Conservation (phyloP, 2,113 vertebrate species). For the Centropus unirufus region DNA sequence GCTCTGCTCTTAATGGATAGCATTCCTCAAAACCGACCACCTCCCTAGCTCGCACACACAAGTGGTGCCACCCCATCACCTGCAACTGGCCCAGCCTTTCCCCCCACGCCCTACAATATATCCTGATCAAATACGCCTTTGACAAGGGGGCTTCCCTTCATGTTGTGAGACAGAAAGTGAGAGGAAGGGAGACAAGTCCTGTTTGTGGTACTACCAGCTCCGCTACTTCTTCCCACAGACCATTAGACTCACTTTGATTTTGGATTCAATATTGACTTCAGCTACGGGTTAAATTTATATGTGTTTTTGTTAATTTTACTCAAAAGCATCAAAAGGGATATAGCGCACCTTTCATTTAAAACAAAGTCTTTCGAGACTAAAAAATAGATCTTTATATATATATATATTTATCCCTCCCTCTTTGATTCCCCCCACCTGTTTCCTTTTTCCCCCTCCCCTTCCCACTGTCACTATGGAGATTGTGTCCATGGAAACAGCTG, state of each 20-base stretch:
- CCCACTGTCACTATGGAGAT: conserved; percentile 84
- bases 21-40: conserved; percentile 59
- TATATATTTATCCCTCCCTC: conserved; percentile 83
- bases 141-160: conserved; percentile 22
- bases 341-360: conserved; percentile 87
- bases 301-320: conserved; percentile 73
- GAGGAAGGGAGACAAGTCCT: conserved; percentile 11
- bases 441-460: conserved; percentile 71
- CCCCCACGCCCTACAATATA: neutral
- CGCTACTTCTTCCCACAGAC: conserved; percentile 23
- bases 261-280: conserved; percentile 54
- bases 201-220: neutral
- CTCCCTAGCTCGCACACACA: neutral
- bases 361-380: conserved; percentile 87
- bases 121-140: neutral
- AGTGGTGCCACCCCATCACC: neutral
- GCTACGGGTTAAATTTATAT: conserved; percentile 66
- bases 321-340: conserved; percentile 82
- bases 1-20: conserved; percentile 38
- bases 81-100: conserved; percentile 16
- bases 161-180: conserved; percentile 33
- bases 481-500: conserved; percentile 86
- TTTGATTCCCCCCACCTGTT: conserved; percentile 75
- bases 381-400: conserved; percentile 86
- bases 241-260: conserved; percentile 62